phyloP scores from a whole-genome alignment of 2,113 vertebrate species.

The Engraulis encrasicolus region DNA sequence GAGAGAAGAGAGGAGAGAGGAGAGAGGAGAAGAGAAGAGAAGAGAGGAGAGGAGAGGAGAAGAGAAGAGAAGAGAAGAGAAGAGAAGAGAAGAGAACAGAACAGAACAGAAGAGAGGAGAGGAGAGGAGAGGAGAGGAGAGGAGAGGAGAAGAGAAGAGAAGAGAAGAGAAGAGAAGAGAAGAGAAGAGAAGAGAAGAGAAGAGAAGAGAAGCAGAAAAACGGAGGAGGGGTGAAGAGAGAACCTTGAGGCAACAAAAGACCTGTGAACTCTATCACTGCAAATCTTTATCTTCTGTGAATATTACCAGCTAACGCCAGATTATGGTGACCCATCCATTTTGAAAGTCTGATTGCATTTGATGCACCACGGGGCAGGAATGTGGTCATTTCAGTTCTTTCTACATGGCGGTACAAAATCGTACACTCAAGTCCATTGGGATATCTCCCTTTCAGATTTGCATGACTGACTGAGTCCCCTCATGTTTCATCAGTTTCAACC shows the following conservation, averaged over 20 bases:
- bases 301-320: not conserved
- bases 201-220: too few relatives aligned
- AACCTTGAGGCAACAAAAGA: not conserved
- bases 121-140: not conserved
- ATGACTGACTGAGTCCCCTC: not conserved
- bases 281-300: not conserved
- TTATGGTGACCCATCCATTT: not conserved
- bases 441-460: not conserved
- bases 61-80: too few relatives aligned
- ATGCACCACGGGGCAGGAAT: not conserved
- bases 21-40: not conserved
- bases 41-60: not conserved
- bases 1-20: not conserved
- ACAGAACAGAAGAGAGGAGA: conserved; percentile 49
- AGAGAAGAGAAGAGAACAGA: too few relatives aligned
- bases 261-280: not conserved
- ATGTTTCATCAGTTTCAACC: not conserved
- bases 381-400: not conserved
- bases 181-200: not conserved
- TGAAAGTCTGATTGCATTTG: not conserved
- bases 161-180: not conserved
- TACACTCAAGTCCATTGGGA: conserved; percentile 22
- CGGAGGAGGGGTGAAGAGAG: not conserved
- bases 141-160: too few relatives aligned
- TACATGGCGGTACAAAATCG: not conserved